Evolutionary conservation across 64 coral and sea anemone genomes (phyloP).

Genomic region (Montipora cactus): DNA sequence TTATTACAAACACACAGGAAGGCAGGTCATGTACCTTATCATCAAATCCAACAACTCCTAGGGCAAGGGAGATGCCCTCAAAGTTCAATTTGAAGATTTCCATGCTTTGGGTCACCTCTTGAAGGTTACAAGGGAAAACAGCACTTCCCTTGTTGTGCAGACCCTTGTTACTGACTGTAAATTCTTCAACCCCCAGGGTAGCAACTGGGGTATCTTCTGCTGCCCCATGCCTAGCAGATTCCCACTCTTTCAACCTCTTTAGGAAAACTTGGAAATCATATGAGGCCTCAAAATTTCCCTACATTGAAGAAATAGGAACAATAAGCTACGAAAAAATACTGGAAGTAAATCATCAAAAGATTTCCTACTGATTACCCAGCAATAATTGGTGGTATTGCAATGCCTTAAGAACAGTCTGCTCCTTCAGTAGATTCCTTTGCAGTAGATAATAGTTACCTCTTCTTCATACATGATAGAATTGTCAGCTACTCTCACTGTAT

Average conservation of each 20-base stretch:
- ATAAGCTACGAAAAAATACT: background rate
- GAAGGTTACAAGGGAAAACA: background rate
- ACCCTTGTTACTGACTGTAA: background rate
- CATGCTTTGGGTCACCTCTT: background rate
- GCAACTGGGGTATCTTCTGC: background rate
- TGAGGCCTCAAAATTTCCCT: conserved; percentile 12
- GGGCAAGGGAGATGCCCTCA: background rate
- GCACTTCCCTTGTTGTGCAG: background rate
- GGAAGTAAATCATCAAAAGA: background rate
- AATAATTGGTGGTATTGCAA: background rate
- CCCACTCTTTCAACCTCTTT: background rate
- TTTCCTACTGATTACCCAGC: background rate
- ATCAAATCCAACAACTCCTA: conserved; percentile 17
- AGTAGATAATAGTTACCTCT: background rate
- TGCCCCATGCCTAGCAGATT: background rate
- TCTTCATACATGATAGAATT: background rate
- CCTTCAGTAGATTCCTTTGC: background rate
- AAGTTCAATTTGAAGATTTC: background rate
- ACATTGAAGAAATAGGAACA: background rate
- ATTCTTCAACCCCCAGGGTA: background rate
- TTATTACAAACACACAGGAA: background rate
- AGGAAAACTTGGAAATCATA: background rate
- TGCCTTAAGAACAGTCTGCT: background rate
- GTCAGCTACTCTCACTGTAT: background rate
- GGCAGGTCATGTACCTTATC: background rate